phyloP scores from a whole-genome alignment of 1,140 invertebrate species.

The Drosophila yakuba region DNA sequence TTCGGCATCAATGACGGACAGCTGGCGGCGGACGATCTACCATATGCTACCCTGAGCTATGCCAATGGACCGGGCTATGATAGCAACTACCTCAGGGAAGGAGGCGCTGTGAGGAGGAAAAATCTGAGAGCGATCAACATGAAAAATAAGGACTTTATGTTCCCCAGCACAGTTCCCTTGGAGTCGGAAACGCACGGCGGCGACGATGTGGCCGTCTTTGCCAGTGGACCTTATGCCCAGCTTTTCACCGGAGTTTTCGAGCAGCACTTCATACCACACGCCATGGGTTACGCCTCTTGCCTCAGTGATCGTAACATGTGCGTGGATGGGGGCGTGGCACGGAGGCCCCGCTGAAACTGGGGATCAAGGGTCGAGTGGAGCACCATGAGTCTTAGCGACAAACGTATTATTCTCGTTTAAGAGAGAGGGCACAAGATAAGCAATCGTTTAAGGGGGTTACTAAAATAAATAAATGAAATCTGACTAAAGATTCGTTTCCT shows the following conservation, averaged over 20 bases:
- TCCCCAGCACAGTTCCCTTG: conserved; percentile 85
- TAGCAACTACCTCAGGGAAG: conserved; percentile 60
- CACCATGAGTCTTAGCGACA: conserved; percentile 18
- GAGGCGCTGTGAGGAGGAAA: conserved; percentile 45
- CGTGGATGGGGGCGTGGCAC: conserved; percentile 42
- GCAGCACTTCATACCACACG: conserved; percentile 89
- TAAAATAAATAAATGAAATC: conserved; percentile 1
- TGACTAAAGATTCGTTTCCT: neutral
- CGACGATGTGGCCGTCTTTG: conserved; percentile 88
- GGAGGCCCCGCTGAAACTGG: conserved; percentile 32
- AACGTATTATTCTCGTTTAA: conserved; percentile 55
- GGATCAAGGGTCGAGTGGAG: neutral
- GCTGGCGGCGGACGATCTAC: conserved; percentile 83
- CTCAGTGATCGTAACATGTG: conserved; percentile 85
- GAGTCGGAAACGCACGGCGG: conserved; percentile 85
- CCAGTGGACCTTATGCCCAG: conserved; percentile 88
- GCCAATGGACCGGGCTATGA: conserved; percentile 88
- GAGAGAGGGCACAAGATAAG: conserved; percentile 13
- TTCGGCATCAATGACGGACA: conserved; percentile 85
- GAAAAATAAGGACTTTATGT: conserved; percentile 85
- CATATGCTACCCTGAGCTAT: conserved; percentile 88
- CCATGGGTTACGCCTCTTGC: conserved; percentile 89
- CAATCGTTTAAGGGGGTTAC: conserved; percentile 15
- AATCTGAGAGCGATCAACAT: conserved; percentile 73
- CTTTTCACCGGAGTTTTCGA: conserved; percentile 89